phyloP scores from a whole-genome alignment of 2,113 vertebrate species.

The Litocranius walleri region DNA sequence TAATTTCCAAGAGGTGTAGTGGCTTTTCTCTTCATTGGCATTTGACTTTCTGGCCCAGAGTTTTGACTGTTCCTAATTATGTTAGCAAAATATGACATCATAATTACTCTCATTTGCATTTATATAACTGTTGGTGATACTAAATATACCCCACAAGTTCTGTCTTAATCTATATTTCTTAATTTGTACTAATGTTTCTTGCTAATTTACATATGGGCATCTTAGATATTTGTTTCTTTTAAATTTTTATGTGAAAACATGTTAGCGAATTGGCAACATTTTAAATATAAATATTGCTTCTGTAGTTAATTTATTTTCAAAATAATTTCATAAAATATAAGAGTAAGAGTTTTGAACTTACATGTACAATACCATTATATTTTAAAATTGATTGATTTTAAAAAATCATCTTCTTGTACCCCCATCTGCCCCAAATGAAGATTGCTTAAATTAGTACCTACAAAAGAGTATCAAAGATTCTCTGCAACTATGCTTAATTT shows the following conservation, averaged over 20 bases:
- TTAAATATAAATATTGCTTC: not conserved
- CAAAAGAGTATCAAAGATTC: not conserved
- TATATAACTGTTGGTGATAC: not conserved
- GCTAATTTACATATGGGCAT: not conserved
- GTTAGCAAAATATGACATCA: not conserved
- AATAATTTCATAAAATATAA: constrained; percentile 10
- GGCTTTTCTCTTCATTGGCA: not conserved
- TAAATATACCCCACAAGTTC: not conserved
- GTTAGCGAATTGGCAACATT: not conserved
- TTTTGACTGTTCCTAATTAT: constrained; percentile 2
- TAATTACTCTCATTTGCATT: not conserved
- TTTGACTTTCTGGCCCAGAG: not conserved
- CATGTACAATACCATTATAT: not conserved
- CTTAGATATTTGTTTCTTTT: not conserved
- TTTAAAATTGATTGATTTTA: not conserved
- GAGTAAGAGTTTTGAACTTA: not conserved
- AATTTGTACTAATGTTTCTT: not conserved
- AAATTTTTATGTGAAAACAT: not conserved
- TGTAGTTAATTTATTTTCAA: not conserved
- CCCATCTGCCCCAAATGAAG: not conserved
- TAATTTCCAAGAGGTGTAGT: not conserved
- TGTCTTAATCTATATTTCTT: not conserved
- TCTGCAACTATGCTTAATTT: not conserved
- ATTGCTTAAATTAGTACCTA: not conserved
- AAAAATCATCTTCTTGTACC: not conserved